Percentiles rank a stretch among this genome's conserved stretches.
Conservation (phyloP, 2,888 invertebrate genomes). For the Kryphioiulus occultus region DNA sequence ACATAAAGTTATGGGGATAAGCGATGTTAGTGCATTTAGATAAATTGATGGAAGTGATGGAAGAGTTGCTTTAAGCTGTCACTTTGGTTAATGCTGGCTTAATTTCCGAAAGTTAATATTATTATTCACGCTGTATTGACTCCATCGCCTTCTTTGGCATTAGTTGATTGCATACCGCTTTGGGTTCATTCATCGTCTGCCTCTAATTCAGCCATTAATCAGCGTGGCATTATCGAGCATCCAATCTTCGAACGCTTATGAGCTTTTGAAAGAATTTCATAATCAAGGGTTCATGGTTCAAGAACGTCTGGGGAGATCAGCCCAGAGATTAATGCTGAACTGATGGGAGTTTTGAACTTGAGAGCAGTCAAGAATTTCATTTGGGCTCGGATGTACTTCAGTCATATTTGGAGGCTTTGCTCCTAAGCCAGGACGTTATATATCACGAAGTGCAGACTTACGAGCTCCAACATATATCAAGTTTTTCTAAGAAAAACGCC, state of each 20-base stretch:
- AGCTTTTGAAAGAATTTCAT: not conserved
- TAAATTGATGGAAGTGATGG: not conserved
- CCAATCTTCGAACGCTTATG: not conserved
- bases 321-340: not conserved
- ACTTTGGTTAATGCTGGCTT: not conserved
- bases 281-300: not conserved
- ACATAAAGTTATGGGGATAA: too few relatives aligned
- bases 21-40: too few relatives aligned
- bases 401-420: not conserved
- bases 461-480: not conserved
- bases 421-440: not conserved
- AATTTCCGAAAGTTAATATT: not conserved
- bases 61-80: not conserved
- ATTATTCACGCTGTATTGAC: not conserved
- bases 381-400: not conserved
- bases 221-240: not conserved
- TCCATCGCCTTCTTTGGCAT: not conserved
- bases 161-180: not conserved
- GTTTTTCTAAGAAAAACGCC: not conserved
- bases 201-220: not conserved
- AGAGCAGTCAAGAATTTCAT: not conserved
- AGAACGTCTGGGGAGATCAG: not conserved
- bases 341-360: not conserved
- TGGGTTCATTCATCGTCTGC: not conserved
- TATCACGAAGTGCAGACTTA: not conserved